Evolutionary conservation across 2,113 vertebrate species (phyloP), one percentile per base, ranked within the genome.

Genomic region (Cephalopholis sonnerati): DNA sequence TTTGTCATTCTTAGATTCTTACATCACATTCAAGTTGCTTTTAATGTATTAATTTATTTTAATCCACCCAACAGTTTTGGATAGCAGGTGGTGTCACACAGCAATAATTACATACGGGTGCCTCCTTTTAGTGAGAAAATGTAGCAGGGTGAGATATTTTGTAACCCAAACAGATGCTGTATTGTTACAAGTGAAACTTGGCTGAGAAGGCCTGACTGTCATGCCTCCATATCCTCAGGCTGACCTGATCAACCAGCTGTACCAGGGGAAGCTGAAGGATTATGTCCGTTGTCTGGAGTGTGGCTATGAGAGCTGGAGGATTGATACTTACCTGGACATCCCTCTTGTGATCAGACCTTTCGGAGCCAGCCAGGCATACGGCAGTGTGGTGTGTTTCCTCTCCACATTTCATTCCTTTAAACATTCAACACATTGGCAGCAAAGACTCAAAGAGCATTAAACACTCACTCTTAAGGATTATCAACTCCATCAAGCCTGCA

Each of bases 191-290:
- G 44, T 58, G 20, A 57, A 81, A 71, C 20, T 22, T 82, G 22
- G 57, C 71, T 77, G 24, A 61, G 53, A 44, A 76, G 61, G 51
- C 50, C 74, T 88, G 77, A 84, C 58, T 77, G 27, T 89, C 65
- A 63, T 91, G 70, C 69, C 12, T 86, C 81, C 70, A 79, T 59
- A 87, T 83, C 81, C 70, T 94, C 94, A 99, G 98, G 98, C 98
- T 63, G 97, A 99, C 94, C 96, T 99, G 83, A 99, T 99, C 95
- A 99, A 99, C 90, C 98, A 99, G 85, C 95, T 99, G 39, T 99
- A 99, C 92, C 98, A 99, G 95, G 98, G 98, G 84, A 99, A 99
- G 85, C 95, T 99, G 93, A 99, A 99, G 94, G 98, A 99, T 95
- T 99, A 99, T 71, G 98, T 99, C 41, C 96, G 97, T 50, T 99